Percentiles rank a stretch among this genome's conserved stretches.
Conservation (phyloP, 2,888 invertebrate genomes). For the Micoletzkya japonica region DNA sequence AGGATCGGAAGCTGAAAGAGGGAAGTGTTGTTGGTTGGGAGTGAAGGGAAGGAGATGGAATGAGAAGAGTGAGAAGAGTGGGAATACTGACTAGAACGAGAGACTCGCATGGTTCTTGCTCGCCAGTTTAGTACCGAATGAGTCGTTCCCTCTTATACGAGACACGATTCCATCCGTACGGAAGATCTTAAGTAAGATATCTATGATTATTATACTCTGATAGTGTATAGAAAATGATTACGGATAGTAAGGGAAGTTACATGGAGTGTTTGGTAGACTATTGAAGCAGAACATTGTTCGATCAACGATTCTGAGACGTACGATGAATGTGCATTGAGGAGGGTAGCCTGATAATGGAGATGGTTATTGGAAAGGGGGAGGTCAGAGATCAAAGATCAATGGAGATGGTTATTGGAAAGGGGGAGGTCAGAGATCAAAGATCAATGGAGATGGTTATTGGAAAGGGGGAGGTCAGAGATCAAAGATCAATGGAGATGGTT, state of each 20-base stretch:
- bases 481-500: no score
- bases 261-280: constrained; percentile 39
- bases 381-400: no score
- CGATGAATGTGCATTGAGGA: no score
- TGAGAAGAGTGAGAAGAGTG: not conserved
- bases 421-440: no score
- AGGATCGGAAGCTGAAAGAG: constrained; percentile 53
- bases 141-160: constrained; percentile 36
- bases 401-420: no score
- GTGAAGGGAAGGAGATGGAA: not conserved
- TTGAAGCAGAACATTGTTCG: constrained; percentile 37
- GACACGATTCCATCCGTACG: constrained; percentile 55
- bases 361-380: no score
- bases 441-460: no score
- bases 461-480: no score
- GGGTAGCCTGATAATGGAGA: no score
- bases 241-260: constrained; percentile 17
- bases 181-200: constrained; percentile 33
- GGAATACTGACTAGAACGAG: constrained; percentile 48
- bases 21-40: not conserved
- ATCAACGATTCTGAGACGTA: no score
- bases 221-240: not conserved
- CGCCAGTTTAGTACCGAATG: constrained; percentile 26
- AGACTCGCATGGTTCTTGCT: constrained; percentile 46
- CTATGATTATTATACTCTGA: not conserved